Evolutionary conservation across 2,888 invertebrate species (phyloP).

Genomic region (Ceratothoa steindachneri): DNA sequence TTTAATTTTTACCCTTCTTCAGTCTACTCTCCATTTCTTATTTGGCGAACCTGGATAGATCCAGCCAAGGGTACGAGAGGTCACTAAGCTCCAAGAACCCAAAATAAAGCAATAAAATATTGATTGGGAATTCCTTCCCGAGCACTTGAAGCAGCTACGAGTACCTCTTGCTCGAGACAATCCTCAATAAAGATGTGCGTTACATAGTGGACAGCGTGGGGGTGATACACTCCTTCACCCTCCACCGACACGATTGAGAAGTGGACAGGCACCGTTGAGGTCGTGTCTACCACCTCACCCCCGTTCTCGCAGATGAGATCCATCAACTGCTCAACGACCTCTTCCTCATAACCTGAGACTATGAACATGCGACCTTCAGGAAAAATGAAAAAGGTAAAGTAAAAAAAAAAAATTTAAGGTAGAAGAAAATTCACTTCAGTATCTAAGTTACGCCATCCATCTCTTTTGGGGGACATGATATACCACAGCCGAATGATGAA

Average conservation of each 20-base stretch:
- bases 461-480: no score
- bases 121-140: background rate
- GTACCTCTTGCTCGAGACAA: constrained; percentile 59
- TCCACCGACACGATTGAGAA: constrained; percentile 63
- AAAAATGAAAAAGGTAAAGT: constrained; percentile 30
- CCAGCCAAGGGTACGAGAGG: no score
- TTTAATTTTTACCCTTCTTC: no score
- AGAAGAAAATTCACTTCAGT: background rate
- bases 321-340: constrained; percentile 50
- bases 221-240: constrained; percentile 55
- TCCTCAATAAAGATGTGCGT: constrained; percentile 72
- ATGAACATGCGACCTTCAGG: constrained; percentile 52
- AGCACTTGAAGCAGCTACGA: background rate
- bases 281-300: constrained; percentile 58
- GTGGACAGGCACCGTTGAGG: constrained; percentile 61
- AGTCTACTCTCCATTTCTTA: no score
- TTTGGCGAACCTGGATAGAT: no score
- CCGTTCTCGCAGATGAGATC: constrained; percentile 53
- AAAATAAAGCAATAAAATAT: no score
- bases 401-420: background rate
- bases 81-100: no score
- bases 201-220: constrained; percentile 61
- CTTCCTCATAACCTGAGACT: constrained; percentile 53
- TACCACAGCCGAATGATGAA: no score
- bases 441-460: no score